phyloP scores from a whole-genome alignment of 1,140 invertebrate genomes.

The Cotesia glomerata region DNA sequence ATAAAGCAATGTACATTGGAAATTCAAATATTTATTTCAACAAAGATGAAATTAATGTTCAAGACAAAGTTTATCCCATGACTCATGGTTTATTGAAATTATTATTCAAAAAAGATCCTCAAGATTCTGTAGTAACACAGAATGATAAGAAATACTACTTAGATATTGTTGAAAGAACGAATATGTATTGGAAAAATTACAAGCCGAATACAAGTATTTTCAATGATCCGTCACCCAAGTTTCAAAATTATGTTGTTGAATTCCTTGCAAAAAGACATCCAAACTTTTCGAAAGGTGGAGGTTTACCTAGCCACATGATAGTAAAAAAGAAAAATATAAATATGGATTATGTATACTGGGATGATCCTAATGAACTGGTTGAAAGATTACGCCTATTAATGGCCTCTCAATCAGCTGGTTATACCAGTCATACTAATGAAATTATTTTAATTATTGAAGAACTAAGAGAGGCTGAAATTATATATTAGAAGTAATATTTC shows the following conservation, averaged over 20 bases:
- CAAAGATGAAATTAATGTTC: too few species aligned
- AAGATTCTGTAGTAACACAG: not conserved
- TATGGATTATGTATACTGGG: constrained; percentile 12
- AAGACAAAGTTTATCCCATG: not conserved
- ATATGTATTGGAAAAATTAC: constrained; percentile 16
- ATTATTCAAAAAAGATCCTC: constrained; percentile 8
- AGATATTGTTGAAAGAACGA: constrained; percentile 1
- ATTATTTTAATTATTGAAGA: constrained; percentile 15
- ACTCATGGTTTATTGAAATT: not conserved
- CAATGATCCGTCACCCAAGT: not conserved
- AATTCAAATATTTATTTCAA: constrained; percentile 8
- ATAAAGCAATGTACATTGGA: not conserved
- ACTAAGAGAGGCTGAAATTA: constrained; percentile 11
- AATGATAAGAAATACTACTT: constrained; percentile 8
- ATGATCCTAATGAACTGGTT: constrained; percentile 11
- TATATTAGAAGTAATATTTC: not conserved
- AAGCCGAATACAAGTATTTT: not conserved
- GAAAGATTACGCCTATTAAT: not conserved
- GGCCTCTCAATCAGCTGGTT: constrained; percentile 1
- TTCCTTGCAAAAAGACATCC: not conserved
- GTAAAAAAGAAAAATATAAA: not conserved
- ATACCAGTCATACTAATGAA: constrained; percentile 10
- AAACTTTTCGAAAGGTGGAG: not conserved
- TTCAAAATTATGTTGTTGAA: not conserved
- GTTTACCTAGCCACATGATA: not conserved